A percentile compares a stretch with the other conserved stretches of the same genome.
phyloP scores from a whole-genome alignment of 2,888 invertebrate species.

The Orthosia cruda region DNA sequence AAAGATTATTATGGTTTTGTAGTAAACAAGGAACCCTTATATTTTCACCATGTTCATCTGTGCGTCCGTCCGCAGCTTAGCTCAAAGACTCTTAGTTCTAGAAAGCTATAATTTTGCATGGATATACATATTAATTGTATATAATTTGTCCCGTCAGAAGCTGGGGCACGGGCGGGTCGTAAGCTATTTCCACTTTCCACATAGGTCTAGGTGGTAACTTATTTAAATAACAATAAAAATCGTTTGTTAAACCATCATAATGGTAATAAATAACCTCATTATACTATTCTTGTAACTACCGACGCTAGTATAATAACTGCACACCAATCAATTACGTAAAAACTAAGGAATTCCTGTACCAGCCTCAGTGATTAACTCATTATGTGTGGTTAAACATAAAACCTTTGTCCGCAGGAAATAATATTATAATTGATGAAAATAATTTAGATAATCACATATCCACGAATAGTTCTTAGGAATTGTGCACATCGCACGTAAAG shows the following conservation, averaged over 20 bases:
- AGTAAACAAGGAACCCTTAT: no score
- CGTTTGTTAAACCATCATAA: neutral
- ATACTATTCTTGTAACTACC: neutral
- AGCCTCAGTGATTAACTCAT: conserved; percentile 51
- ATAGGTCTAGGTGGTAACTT: no score
- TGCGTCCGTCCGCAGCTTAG: no score
- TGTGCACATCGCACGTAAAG: conserved; percentile 15
- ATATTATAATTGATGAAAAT: conserved; percentile 62
- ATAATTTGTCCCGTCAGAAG: no score
- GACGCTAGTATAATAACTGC: neutral
- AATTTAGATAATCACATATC: conserved; percentile 38
- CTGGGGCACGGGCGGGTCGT: no score
- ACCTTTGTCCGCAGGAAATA: conserved; percentile 53
- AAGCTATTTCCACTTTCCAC: no score
- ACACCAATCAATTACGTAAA: conserved; percentile 28
- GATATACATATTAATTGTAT: no score
- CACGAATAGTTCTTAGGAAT: conserved; percentile 4
- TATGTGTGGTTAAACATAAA: conserved; percentile 57
- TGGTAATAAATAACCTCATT: neutral
- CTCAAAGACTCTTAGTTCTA: no score
- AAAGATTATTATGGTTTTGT: no score
- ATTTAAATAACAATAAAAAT: no score
- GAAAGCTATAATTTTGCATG: no score
- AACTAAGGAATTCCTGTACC: conserved; percentile 34
- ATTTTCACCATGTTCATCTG: no score